A percentile compares a stretch with the other conserved stretches of the same genome.
Evolutionary conservation across 92 coral and sea anemone species (phyloP).

Genomic region (Micromussa lordhowensis): DNA sequence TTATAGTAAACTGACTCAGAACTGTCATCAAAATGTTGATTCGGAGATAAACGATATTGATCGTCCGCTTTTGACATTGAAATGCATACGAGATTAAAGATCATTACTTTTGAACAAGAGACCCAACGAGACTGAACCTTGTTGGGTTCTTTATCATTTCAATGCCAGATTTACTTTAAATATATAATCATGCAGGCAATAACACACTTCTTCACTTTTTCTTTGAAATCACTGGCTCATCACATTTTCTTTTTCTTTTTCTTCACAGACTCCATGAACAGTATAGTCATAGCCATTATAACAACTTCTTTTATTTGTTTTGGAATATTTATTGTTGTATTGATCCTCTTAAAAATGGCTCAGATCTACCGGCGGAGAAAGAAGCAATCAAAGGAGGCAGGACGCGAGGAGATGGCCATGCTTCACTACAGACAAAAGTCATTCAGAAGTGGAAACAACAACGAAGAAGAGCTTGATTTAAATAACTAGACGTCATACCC

Average conservation of each 20-base stretch:
- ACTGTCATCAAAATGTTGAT: no score
- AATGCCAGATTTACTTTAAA: no score
- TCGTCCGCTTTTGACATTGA: no score
- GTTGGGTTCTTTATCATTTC: no score
- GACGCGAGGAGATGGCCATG: constrained; percentile 49
- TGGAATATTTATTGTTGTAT: constrained; percentile 35
- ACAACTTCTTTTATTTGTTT: constrained; percentile 46
- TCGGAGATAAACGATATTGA: no score
- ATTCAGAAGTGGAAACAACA: constrained; percentile 27
- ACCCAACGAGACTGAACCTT: no score
- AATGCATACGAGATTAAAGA: no score
- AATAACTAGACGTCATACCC: background rate
- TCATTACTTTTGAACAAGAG: no score
- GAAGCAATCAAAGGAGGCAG: constrained; percentile 12
- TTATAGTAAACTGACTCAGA: no score
- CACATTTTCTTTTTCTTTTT: background rate
- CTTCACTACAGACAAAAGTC: constrained; percentile 38
- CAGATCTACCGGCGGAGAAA: constrained; percentile 17
- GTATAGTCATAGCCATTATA: constrained; percentile 17
- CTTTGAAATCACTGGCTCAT: background rate
- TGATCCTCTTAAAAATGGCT: constrained; percentile 41
- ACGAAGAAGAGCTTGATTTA: constrained; percentile 34
- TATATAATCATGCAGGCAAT: no score
- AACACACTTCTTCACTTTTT: no score
- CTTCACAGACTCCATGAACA: constrained; percentile 12